Base-by-base conservation (phyloP, 2,797 vertebrate genomes). In the Limosa lapponica region DNA sequence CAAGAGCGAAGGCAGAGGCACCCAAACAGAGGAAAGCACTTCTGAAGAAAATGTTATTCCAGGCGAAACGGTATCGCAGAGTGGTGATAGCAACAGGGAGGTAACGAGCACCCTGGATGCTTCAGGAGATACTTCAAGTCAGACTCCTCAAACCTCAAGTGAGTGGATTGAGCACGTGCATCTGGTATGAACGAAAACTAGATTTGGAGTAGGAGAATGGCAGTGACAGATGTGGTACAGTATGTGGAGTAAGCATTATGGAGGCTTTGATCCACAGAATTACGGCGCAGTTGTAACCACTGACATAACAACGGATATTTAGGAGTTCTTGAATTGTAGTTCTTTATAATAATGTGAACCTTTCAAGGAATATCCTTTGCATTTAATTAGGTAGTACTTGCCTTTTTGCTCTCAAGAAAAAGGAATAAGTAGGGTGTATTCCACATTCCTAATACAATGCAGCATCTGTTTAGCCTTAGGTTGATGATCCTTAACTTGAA, bases 161-260 rank as follows among this genome's bases (percentile, higher is more conserved):
- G 99, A 99, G 95, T 99, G 99, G 99, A 98, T 98, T 96, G 99
- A 99, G 86, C 99, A 98, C 92, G 98, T 99, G 91, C 99, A 99
- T 98, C 98, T 99, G 97, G 99, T 99, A 73, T 99, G 98, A 99
- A 96, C 71, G 48, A 52, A 82, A 78, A 69, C 59, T 44, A 73
- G 46, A 44, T 72, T 72, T 65, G 91, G 75, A 95, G 92, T 87
- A 86, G 88, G 55, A n/a, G 74, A 82, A 51, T 89, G n/a, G 71
- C 16, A 2, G 55, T 92, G 92, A 89, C 95, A 91, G 92, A 90
- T 83, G 95, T 83, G 95, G 93, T 95, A 70, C 94, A 87, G 64
- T 73, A 82, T 79, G 96, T 94, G 90, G 96, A 96, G 57, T 88
- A 55, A 89, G 95, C 90, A 70, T 94, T 93, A 77, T 46, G 85